Percentiles rank a stretch among this genome's conserved stretches.
Conservation (phyloP, 2,888 invertebrate genomes). For the Philaethria dido region DNA sequence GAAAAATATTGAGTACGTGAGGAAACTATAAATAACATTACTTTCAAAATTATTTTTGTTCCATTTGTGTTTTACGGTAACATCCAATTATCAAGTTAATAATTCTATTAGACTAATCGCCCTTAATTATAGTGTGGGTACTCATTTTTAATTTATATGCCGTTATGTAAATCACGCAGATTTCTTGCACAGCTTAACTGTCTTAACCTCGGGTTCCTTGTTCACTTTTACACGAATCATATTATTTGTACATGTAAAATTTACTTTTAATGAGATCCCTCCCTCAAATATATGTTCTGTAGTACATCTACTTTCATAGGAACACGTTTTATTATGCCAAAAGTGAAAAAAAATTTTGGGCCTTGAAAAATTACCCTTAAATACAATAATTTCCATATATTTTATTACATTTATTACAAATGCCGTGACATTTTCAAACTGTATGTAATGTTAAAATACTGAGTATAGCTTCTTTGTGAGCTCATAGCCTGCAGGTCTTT, state of each 20-base stretch:
- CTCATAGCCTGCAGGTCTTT: conserved; percentile 59
- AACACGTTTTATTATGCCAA: too few species aligned
- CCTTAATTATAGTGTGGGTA: conserved; percentile 7
- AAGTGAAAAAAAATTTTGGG: too few species aligned
- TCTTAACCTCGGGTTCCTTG: neutral
- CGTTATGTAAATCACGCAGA: conserved; percentile 10
- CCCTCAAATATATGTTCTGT: too few species aligned
- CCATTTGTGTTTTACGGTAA: neutral
- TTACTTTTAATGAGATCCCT: too few species aligned
- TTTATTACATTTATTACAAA: neutral
- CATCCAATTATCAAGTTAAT: conserved; percentile 4
- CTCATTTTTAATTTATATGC: conserved; percentile 12
- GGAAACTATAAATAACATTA: neutral
- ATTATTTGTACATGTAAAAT: too few species aligned
- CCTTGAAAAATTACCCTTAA: too few species aligned
- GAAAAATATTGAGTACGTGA: neutral
- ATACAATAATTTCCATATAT: neutral
- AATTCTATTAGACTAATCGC: conserved; percentile 16
- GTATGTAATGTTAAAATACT: conserved; percentile 8
- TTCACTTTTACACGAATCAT: neutral
- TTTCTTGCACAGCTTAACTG: neutral
- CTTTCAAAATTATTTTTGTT: neutral
- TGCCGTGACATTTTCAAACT: neutral
- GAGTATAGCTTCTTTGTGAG: conserved; percentile 40
- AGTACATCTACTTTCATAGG: too few species aligned